Conservation (phyloP, 2,888 invertebrate genomes). For the Tricholauxania praeusta region DNA sequence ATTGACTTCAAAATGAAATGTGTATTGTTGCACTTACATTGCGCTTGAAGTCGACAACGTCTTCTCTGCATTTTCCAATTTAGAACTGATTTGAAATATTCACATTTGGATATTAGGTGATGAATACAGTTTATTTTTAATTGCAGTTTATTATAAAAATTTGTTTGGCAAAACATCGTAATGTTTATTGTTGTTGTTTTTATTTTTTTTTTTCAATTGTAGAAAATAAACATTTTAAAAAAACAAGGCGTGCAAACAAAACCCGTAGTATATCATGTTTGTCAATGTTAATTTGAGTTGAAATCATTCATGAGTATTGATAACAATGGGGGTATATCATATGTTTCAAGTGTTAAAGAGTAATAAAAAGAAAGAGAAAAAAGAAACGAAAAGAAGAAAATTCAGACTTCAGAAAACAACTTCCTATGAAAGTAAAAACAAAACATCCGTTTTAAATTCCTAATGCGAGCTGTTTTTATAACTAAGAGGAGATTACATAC, state of each 20-base stretch:
- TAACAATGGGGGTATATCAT: no score
- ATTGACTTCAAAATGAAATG: slow-evolving; percentile 38
- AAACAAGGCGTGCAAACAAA: slow-evolving; percentile 28
- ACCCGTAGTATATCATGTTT: no score
- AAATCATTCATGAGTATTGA: no score
- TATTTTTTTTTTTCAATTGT: slow-evolving; percentile 4
- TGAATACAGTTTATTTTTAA: slow-evolving; percentile 8
- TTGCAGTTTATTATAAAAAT: background rate
- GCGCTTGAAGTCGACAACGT: slow-evolving; percentile 57
- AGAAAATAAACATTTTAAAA: slow-evolving; percentile 15
- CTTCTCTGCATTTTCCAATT: slow-evolving; percentile 60
- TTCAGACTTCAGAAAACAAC: no score
- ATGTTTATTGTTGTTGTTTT: background rate
- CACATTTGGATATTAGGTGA: slow-evolving; percentile 26
- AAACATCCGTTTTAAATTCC: no score
- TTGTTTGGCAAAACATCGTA: background rate
- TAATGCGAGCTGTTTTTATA: no score
- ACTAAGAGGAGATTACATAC: no score
- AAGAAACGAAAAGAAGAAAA: no score
- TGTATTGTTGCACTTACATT: slow-evolving; percentile 54
- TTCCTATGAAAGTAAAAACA: no score
- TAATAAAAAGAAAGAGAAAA: no score
- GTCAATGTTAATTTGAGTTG: no score
- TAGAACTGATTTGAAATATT: slow-evolving; percentile 52
- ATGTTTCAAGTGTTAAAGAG: no score